Conservation (phyloP, 2,113 vertebrate species). For the Dermatemys mawii region DNA sequence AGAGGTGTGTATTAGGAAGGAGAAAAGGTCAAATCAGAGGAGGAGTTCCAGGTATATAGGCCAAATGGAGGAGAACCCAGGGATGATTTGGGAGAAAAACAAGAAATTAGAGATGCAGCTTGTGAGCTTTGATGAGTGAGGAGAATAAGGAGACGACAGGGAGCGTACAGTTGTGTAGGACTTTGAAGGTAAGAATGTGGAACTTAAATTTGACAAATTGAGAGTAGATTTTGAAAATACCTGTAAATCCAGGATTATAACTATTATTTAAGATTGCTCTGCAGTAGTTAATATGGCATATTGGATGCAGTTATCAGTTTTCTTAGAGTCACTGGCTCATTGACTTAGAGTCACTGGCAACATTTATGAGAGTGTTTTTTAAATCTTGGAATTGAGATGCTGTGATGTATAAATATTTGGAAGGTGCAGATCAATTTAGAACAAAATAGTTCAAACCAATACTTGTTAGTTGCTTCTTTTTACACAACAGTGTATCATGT, state of each 20-base stretch:
- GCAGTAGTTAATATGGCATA: rapidly evolving
- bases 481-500: background rate
- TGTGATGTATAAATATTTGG: background rate
- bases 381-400: rapidly evolving
- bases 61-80: background rate
- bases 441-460: no score
- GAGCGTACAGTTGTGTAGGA: background rate
- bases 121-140: background rate
- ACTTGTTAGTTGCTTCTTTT: background rate
- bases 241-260: background rate
- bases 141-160: background rate
- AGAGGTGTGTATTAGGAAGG: background rate
- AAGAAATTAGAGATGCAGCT: rapidly evolving
- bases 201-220: background rate
- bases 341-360: background rate
- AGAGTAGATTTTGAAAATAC: background rate
- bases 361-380: rapidly evolving
- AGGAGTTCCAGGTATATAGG: background rate
- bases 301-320: background rate
- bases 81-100: rapidly evolving
- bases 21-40: rapidly evolving
- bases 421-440: background rate
- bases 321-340: rapidly evolving
- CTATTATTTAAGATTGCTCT: rapidly evolving
- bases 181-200: rapidly evolving